These are phyloP conservation scores for Melinaea marsaeus DNA, from an alignment of 2,888 invertebrate genomes.

Conservation along the genomic window DNA sequence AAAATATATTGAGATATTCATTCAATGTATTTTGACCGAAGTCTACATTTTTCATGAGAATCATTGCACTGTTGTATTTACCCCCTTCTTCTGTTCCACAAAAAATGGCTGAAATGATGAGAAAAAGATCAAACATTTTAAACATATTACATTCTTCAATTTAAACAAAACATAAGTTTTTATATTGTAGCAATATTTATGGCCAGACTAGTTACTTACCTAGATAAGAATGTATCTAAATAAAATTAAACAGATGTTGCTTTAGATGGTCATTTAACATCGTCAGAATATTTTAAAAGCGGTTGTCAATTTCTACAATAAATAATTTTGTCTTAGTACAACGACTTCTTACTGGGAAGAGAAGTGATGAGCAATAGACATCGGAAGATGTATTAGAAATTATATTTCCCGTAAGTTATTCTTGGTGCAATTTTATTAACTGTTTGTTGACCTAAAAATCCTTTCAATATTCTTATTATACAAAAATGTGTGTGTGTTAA, in stretches of 20 bases:
- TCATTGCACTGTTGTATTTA: no score
- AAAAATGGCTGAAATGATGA: no score
- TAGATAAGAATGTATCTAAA: not conserved
- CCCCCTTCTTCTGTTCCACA: no score
- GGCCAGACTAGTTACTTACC: no score
- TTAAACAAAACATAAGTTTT: not conserved
- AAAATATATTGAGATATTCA: no score
- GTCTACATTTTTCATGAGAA: no score
- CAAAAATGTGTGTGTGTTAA: no score
- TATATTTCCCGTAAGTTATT: conserved; percentile 47
- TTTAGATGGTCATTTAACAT: not conserved
- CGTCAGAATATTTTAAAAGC: no score
- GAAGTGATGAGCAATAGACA: conserved; percentile 59
- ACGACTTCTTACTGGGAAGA: conserved; percentile 69
- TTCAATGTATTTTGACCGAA: no score
- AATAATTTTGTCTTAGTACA: conserved; percentile 56
- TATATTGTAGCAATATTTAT: not conserved
- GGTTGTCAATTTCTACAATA: conserved; percentile 7
- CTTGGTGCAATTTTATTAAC: conserved; percentile 8
- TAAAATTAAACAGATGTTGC: not conserved
- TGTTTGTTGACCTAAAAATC: conserved; percentile 1
- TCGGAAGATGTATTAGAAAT: conserved; percentile 61
- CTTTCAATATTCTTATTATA: no score
- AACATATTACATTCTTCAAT: not conserved
- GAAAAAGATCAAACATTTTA: no score